A percentile compares a stretch with the other conserved stretches of the same genome.
Evolutionary conservation across 2,888 invertebrate genomes (phyloP).

Genomic region (Choristoneura rosaceana): DNA sequence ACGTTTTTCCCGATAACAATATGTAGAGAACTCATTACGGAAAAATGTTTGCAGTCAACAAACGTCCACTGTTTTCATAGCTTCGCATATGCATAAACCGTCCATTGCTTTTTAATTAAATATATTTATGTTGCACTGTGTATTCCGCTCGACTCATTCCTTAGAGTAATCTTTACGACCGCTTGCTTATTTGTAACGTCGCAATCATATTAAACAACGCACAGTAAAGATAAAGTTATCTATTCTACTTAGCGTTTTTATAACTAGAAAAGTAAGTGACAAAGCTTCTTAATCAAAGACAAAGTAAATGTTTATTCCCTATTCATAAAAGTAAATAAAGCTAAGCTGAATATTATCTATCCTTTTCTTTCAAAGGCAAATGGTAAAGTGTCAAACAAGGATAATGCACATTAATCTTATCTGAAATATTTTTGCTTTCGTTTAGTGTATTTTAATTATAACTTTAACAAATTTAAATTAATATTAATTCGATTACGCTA

Average conservation of each 20-base stretch:
- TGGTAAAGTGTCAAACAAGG: neutral
- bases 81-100: neutral
- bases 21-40: neutral
- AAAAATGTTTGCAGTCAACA: slow-evolving; percentile 15
- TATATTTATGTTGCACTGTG: slow-evolving; percentile 22
- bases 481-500: no score
- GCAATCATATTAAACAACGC: slow-evolving; percentile 9
- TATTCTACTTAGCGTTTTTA: slow-evolving; percentile 16
- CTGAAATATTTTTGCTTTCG: neutral
- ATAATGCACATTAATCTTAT: no score
- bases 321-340: neutral
- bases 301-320: neutral
- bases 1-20: neutral
- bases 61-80: slow-evolving; percentile 5
- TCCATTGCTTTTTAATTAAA: slow-evolving; percentile 1
- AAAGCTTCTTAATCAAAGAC: slow-evolving; percentile 1
- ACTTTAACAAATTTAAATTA: neutral
- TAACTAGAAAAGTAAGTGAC: slow-evolving; percentile 20
- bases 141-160: slow-evolving; percentile 9
- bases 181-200: slow-evolving; percentile 24
- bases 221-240: slow-evolving; percentile 32
- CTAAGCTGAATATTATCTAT: neutral
- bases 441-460: neutral
- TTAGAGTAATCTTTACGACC: slow-evolving; percentile 34
- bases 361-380: neutral